These are phyloP conservation scores for Limenitis camilla DNA, from an alignment of 2,888 invertebrate species.

Conservation along the genomic window DNA sequence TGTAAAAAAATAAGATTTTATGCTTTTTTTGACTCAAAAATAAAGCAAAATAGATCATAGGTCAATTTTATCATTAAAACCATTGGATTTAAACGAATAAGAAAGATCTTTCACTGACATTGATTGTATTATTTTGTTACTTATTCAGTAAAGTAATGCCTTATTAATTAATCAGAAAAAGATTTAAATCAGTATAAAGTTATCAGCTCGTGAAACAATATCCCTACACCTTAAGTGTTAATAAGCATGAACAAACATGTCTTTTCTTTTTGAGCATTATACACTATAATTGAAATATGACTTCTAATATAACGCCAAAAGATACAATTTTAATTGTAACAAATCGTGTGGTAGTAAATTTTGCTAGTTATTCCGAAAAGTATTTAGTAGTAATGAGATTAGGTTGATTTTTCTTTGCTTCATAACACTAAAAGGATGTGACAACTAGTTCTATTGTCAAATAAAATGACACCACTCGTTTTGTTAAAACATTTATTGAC, in stretches of 20 bases:
- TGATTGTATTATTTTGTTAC: too few species aligned
- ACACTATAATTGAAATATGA: not conserved
- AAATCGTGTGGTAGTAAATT: too few species aligned
- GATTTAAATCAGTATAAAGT: slow-evolving; percentile 15
- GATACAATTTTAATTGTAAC: not conserved
- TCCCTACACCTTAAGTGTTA: slow-evolving; percentile 47
- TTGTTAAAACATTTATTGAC: slow-evolving; percentile 45
- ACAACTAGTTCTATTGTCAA: slow-evolving; percentile 28
- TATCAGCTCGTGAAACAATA: slow-evolving; percentile 39
- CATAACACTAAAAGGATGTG: not conserved
- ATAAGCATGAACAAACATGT: slow-evolving; percentile 25
- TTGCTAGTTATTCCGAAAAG: too few species aligned
- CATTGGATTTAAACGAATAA: too few species aligned
- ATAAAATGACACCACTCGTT: slow-evolving; percentile 30
- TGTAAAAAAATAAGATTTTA: too few species aligned
- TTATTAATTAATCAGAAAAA: too few species aligned
- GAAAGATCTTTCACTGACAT: too few species aligned
- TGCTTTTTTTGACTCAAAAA: too few species aligned
- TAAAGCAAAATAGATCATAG: too few species aligned
- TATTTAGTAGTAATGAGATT: too few species aligned
- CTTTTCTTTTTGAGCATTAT: not conserved
- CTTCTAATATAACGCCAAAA: not conserved
- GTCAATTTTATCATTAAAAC: too few species aligned
- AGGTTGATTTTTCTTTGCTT: not conserved
- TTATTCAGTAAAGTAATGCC: too few species aligned